Evolutionary conservation across 2,797 vertebrate genomes (phyloP).

Genomic region (Tokudaia tokunoshimensis): DNA sequence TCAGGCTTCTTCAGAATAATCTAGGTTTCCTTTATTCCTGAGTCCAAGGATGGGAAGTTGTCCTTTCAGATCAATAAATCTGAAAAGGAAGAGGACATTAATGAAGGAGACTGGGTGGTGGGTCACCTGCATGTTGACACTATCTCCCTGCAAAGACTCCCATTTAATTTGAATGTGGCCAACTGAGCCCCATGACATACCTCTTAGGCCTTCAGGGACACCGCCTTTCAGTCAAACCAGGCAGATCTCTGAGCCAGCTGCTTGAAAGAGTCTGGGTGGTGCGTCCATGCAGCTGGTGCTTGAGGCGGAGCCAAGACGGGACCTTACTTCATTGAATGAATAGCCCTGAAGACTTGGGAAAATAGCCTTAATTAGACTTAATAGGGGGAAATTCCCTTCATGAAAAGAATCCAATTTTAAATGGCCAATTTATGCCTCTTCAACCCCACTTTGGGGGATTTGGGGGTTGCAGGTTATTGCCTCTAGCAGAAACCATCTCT

Average conservation of each 20-base stretch:
- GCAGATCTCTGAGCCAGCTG: not conserved
- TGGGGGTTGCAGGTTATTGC: not conserved
- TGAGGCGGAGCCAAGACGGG: slow-evolving; percentile 13
- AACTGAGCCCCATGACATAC: not conserved
- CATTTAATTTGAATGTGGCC: not conserved
- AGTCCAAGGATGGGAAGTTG: slow-evolving; percentile 41
- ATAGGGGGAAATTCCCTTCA: slow-evolving; percentile 64
- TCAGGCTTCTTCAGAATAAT: slow-evolving; percentile 46
- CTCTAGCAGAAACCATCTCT: slow-evolving; percentile 42
- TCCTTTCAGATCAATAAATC: slow-evolving; percentile 51
- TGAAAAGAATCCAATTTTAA: slow-evolving; percentile 57
- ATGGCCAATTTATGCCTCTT: slow-evolving; percentile 57
- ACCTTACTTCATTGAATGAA: slow-evolving; percentile 13
- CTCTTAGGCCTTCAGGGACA: slow-evolving; percentile 4
- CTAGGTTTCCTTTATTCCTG: slow-evolving; percentile 50
- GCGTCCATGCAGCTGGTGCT: not conserved
- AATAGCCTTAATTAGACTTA: slow-evolving; percentile 70
- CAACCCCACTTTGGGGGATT: not conserved
- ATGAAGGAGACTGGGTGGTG: slow-evolving; percentile 2
- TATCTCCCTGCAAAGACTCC: not conserved
- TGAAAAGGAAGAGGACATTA: not conserved
- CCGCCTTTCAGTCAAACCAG: slow-evolving; percentile 33
- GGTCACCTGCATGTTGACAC: slow-evolving; percentile 12
- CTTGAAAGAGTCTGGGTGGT: slow-evolving; percentile 17
- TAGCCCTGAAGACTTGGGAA: slow-evolving; percentile 41